These are phyloP conservation scores for Apocheima hispidaria DNA, from an alignment of 2,888 invertebrate genomes.

Conservation along the genomic window DNA sequence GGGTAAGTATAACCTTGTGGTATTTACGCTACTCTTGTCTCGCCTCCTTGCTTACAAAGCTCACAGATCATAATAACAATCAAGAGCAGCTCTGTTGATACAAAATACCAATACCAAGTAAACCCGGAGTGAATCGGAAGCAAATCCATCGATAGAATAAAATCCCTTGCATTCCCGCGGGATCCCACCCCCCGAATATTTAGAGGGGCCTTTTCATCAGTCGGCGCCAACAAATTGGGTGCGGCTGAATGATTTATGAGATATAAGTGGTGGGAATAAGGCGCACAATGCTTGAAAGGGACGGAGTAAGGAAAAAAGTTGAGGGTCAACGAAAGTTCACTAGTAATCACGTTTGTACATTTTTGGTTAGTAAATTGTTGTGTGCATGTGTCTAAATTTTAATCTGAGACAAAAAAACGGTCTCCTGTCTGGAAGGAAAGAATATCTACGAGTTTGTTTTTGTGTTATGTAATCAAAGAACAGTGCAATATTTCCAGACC, in stretches of 20 bases:
- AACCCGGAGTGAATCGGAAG: conserved; percentile 33
- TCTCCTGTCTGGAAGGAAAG: no score
- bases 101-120: conserved; percentile 19
- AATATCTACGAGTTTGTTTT: background rate
- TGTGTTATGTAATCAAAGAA: background rate
- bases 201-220: conserved; percentile 65
- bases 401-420: no score
- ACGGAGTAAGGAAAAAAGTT: conserved; percentile 23
- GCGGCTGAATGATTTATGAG: conserved; percentile 68
- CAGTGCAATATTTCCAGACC: no score
- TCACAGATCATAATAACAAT: background rate
- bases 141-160: conserved; percentile 50
- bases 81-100: background rate
- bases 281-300: conserved; percentile 45
- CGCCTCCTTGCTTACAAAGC: background rate
- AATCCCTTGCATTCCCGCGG: conserved; percentile 52
- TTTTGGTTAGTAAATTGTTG: background rate
- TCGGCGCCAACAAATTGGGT: conserved; percentile 65
- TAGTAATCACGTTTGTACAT: background rate
- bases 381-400: no score
- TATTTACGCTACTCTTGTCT: background rate
- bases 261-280: conserved; percentile 55
- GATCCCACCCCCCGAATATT: conserved; percentile 53
- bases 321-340: background rate
- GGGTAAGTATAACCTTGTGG: no score